These are phyloP conservation scores for Orthosia gracilis DNA, from an alignment of 2,888 invertebrate species.

Conservation along the genomic window DNA sequence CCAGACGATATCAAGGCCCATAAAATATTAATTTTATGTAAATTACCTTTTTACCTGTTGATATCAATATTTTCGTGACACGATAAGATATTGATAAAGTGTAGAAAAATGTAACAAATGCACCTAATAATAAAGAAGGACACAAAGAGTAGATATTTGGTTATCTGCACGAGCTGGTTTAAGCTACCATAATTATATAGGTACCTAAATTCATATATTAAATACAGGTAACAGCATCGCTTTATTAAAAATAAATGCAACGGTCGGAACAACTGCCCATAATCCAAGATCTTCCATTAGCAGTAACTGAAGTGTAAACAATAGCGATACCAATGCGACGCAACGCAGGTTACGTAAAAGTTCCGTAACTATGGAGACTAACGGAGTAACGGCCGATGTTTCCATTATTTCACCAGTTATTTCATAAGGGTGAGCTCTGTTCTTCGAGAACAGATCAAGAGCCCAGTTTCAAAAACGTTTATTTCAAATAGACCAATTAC, in stretches of 20 bases:
- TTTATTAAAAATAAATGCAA: background rate
- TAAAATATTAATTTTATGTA: conserved; percentile 7
- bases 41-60: conserved; percentile 16
- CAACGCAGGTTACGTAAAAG: conserved; percentile 66
- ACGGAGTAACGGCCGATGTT: conserved; percentile 41
- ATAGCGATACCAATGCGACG: conserved; percentile 58
- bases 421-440: conserved; percentile 51
- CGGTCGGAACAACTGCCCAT: background rate
- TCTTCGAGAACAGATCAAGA: conserved; percentile 16
- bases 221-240: background rate
- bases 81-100: conserved; percentile 40
- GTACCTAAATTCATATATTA: background rate
- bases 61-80: conserved; percentile 9
- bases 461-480: no score
- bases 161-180: background rate
- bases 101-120: background rate
- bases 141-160: background rate
- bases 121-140: background rate
- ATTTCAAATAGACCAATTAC: no score
- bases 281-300: conserved; percentile 42
- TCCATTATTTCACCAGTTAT: conserved; percentile 63
- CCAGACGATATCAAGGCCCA: conserved; percentile 5
- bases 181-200: background rate
- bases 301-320: conserved; percentile 67
- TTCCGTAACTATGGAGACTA: conserved; percentile 58